Percentiles rank a stretch among this genome's conserved stretches.
Evolutionary conservation across 2,888 invertebrate species (phyloP).

Genomic region (Amblyjoppa fuscipennis): DNA sequence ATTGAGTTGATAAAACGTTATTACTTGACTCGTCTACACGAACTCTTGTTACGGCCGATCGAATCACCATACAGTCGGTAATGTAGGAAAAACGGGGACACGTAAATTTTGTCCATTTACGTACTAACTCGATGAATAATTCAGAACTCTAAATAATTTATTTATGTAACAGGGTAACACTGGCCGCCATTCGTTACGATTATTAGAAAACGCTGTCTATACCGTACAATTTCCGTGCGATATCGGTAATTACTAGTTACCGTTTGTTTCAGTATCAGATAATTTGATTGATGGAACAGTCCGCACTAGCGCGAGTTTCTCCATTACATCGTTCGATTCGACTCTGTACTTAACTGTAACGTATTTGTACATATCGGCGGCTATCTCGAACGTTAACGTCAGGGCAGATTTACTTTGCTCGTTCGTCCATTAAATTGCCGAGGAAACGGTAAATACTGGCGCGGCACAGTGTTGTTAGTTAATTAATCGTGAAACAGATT

Average conservation of each 20-base stretch:
- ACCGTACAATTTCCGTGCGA: constrained; percentile 15
- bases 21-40: background rate
- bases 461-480: background rate
- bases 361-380: background rate
- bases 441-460: background rate
- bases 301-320: constrained; percentile 4
- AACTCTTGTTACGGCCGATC: background rate
- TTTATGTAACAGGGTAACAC: background rate
- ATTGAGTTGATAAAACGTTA: background rate
- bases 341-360: background rate
- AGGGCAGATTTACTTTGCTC: constrained; percentile 3
- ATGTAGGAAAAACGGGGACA: constrained; percentile 27
- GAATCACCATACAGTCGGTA: background rate
- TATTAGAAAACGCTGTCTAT: constrained; percentile 9
- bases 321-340: background rate
- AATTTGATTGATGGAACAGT: constrained; percentile 38
- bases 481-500: background rate
- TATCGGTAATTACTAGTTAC: constrained; percentile 30
- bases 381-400: background rate
- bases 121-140: background rate
- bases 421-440: background rate
- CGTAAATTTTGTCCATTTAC: constrained; percentile 40
- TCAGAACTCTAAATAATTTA: constrained; percentile 7
- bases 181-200: constrained; percentile 22
- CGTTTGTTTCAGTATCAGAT: constrained; percentile 28